Evolutionary conservation across 2,113 vertebrate species (phyloP), one percentile per base, ranked within the genome.

Genomic region (Carlito syrichta): DNA sequence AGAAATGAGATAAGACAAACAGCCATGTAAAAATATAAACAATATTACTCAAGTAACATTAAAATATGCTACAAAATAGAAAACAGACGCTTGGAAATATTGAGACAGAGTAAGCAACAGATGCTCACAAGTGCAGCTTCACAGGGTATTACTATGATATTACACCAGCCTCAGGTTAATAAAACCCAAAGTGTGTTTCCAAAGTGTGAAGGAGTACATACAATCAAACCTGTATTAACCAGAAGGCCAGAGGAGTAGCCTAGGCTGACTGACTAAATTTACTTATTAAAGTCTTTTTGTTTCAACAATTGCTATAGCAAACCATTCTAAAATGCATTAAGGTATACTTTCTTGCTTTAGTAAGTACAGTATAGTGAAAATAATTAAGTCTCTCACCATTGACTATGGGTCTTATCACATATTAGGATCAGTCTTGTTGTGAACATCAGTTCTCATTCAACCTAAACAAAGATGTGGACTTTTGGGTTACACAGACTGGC

Each of bases 281-380:
- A 90, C 58, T 96, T 86, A 69, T 11, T n/a, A 90, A 90, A 85
- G 58, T 50, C 52, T 94, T 97, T 94, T 88, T 92, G 69, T 85
- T 78, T 95, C n/a, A 93, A 74, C 54, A 66, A 69, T 63, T 96
- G 83, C 35, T 92, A 88, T 5, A 82, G 71, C 81, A 97, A 96
- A 90, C 50, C 50, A 79, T 88, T 73, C 82, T 82, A 95, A 92
- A 95, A 92, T 83, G 35, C 82, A 89, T 89, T 89, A 82, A 66
- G 43, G 45, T 62, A 76, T 73, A 90, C 8, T 83, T 83, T 85
- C 60, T 58, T 66, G 66, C 66, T 73, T 82, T 82, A 78, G 45
- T 56, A 96, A 95, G 50, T 71, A 89, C 52, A 83, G 8, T 22
- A 83, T 10, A 92, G 82, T 60, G 45, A 94, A 56, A 9, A 25